These are phyloP conservation scores for Periparus ater DNA, from an alignment of 2,797 vertebrate species.

Conservation along the genomic window DNA sequence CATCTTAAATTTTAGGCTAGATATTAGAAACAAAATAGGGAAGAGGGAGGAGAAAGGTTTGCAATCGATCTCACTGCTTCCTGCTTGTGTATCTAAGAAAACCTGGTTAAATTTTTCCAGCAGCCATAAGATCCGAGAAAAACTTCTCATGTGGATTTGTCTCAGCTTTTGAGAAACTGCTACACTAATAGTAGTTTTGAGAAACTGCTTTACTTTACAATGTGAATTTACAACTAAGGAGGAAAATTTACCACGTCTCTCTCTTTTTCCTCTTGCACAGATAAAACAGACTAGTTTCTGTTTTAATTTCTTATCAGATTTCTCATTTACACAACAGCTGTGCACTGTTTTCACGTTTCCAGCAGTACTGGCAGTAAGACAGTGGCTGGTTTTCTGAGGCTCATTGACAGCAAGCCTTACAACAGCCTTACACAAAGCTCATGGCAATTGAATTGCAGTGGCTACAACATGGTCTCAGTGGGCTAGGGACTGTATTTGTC, in stretches of 20 bases:
- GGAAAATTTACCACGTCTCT: accelerated
- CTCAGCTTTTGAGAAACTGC: background rate
- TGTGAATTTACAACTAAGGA: background rate
- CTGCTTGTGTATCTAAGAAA: background rate
- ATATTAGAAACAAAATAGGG: background rate
- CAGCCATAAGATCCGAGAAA: background rate
- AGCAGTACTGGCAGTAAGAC: background rate
- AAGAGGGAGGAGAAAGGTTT: background rate
- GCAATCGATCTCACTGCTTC: background rate
- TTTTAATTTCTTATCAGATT: background rate
- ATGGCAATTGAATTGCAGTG: background rate
- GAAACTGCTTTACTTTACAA: background rate
- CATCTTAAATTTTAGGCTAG: background rate
- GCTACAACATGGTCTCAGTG: background rate
- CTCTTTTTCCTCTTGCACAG: background rate
- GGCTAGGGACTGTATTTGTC: background rate
- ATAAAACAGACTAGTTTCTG: background rate
- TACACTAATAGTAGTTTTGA: background rate
- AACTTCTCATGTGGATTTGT: background rate
- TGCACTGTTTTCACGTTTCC: background rate
- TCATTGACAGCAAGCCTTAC: background rate
- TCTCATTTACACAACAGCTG: background rate
- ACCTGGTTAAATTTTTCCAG: background rate
- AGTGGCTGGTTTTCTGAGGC: background rate
- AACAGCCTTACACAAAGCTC: background rate